phyloP scores from a whole-genome alignment of 2,888 invertebrate genomes.

The Selenia dentaria region DNA sequence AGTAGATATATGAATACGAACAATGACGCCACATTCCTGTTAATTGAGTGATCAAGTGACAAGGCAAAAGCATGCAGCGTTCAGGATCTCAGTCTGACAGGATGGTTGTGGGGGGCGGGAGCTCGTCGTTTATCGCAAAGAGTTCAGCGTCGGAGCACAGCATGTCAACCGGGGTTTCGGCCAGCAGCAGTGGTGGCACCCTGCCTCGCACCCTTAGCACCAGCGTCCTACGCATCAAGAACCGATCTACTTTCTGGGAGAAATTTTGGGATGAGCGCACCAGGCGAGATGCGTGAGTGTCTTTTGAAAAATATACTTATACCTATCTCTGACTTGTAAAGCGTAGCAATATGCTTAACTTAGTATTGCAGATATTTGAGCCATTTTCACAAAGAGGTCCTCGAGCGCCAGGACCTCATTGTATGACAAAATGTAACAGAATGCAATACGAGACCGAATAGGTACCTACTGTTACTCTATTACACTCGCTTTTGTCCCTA shows the following conservation, averaged over 20 bases:
- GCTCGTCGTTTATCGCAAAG: slow-evolving; percentile 66
- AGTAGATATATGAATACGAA: neutral
- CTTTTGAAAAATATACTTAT: too few species aligned
- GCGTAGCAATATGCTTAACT: too few species aligned
- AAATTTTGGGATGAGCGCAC: slow-evolving; percentile 91
- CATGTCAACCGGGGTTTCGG: slow-evolving; percentile 80
- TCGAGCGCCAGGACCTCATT: too few species aligned
- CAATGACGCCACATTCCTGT: neutral
- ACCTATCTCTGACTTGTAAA: too few species aligned
- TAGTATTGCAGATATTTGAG: too few species aligned
- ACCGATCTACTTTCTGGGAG: slow-evolving; percentile 93
- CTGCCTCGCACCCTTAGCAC: slow-evolving; percentile 91
- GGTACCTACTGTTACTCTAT: too few species aligned
- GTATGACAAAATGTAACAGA: too few species aligned
- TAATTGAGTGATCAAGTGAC: slow-evolving; percentile 16
- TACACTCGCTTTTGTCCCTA: too few species aligned
- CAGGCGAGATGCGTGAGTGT: slow-evolving; percentile 88
- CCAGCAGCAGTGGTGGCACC: slow-evolving; percentile 72
- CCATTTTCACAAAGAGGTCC: too few species aligned
- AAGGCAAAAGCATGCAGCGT: slow-evolving; percentile 66
- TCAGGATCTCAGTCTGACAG: slow-evolving; percentile 85
- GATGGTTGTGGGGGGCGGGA: slow-evolving; percentile 67
- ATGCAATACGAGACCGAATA: too few species aligned
- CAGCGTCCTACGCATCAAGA: slow-evolving; percentile 91
- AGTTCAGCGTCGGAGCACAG: slow-evolving; percentile 79